phyloP scores from a whole-genome alignment of 64 coral and sea anemone species.

The Montipora cactus region DNA sequence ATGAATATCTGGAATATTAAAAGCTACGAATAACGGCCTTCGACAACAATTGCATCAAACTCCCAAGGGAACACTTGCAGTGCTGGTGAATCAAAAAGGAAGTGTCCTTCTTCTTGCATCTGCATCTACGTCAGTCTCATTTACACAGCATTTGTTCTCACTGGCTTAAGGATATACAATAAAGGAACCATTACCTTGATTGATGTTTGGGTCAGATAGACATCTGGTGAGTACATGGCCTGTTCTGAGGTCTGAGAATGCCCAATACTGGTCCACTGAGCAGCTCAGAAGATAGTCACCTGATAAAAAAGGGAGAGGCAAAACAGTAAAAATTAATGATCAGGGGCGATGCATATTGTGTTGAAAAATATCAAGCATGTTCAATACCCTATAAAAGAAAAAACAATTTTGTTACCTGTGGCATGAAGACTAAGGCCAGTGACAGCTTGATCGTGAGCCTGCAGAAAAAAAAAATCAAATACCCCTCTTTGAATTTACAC shows the following conservation, averaged over 20 bases:
- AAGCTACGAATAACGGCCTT: too few relatives aligned
- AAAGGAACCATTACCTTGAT: constrained; percentile 76
- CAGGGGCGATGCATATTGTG: too few relatives aligned
- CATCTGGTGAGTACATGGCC: constrained; percentile 95
- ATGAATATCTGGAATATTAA: too few relatives aligned
- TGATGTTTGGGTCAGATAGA: constrained; percentile 87
- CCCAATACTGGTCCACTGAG: constrained; percentile 97
- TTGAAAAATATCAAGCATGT: not conserved
- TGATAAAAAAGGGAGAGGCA: constrained; percentile 15
- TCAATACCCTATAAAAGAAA: not conserved
- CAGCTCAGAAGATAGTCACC: constrained; percentile 96
- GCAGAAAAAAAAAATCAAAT: not conserved
- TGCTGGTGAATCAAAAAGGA: not conserved
- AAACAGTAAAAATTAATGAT: not conserved
- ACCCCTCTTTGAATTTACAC: too few relatives aligned
- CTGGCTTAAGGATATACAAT: too few relatives aligned
- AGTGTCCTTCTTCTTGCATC: not conserved
- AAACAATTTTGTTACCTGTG: constrained; percentile 61
- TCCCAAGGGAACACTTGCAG: too few relatives aligned
- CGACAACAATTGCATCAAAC: too few relatives aligned
- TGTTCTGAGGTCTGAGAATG: constrained; percentile 97
- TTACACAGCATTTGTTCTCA: too few relatives aligned
- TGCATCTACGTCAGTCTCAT: not conserved
- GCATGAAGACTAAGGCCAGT: constrained; percentile 99
- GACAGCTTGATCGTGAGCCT: constrained; percentile 95